phyloP scores from a whole-genome alignment of 2,113 vertebrate genomes.

The Eudorcas thomsonii region DNA sequence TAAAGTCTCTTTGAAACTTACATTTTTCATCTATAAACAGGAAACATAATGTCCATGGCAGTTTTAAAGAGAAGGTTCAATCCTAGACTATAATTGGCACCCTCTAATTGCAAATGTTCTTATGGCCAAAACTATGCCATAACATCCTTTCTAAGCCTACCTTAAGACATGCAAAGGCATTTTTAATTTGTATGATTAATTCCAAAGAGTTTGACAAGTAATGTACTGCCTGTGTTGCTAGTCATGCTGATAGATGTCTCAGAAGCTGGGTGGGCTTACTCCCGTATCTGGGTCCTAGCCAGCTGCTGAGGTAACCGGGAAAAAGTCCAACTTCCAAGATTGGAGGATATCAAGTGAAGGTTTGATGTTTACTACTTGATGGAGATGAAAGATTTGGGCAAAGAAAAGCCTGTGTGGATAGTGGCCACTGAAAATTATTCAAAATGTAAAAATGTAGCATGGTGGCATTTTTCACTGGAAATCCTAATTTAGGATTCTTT shows the following conservation, averaged over 20 bases:
- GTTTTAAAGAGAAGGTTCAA: neutral
- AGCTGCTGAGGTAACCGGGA: neutral
- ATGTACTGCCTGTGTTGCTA: neutral
- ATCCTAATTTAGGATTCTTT: neutral
- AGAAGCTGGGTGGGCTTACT: neutral
- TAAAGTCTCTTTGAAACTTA: neutral
- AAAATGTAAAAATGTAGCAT: neutral
- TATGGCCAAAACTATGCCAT: neutral
- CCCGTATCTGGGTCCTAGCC: neutral
- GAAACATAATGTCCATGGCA: neutral
- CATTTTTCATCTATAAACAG: neutral
- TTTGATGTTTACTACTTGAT: neutral
- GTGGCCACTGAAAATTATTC: neutral
- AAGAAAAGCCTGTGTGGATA: neutral
- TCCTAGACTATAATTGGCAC: neutral
- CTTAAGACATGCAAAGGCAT: neutral
- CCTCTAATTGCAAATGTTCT: neutral
- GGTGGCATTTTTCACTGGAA: neutral
- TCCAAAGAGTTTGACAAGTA: neutral
- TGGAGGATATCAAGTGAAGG: neutral
- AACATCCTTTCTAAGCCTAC: neutral
- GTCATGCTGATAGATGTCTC: neutral
- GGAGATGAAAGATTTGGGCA: neutral
- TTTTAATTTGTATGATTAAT: constrained; percentile 9
- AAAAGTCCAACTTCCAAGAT: neutral